Evolutionary conservation across 2,888 invertebrate genomes (phyloP), one percentile per base, ranked within the genome.

Genomic region (Colostygia pectinataria): DNA sequence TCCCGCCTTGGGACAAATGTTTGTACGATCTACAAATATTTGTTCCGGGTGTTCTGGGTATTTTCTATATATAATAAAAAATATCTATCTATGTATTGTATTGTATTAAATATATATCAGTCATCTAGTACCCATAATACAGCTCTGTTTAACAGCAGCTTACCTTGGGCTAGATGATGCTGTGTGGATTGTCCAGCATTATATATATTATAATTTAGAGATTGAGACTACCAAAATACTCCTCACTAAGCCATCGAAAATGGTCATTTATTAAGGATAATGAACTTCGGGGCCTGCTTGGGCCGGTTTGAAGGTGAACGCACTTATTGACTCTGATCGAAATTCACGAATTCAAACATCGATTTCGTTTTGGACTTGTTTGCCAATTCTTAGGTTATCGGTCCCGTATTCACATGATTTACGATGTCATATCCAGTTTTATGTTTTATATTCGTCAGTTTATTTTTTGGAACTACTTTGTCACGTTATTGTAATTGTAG

Each of bases 291-390:
- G 65, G 73, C 71, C 69, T 65, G 77, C 71, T 72, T 72, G 71
- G 80, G 76, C 88, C 88, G 87, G 89, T 90, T 87, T 80, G 67
- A 78, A 83, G 90, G 86, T 89, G 77, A 89, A 87, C 70, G 87
- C 65, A 82, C 88, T 74, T 75, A 75, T 72, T 68, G 63, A 68
- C 66, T 61, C 67, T 59, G 68, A 83, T 79, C 77, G 80, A 80
- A 78, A 87, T 88, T 80, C 80, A 76, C 75, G 73, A 80, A 81
- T 78, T 81, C 68, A 68, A 67, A 69, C 64, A 62, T 59, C 63
- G 68, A 71, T 76, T 74, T 78, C 75, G 78, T 83, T 84, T 82
- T 72, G 74, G 74, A 76, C 76, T 72, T 77, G 80, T 85, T 82
- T 81, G 73, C 77, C 65, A 66, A 78, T 73, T 74, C 75, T 69